phyloP scores from a whole-genome alignment of 1,140 invertebrate species.

The Lepidurus couesii region DNA sequence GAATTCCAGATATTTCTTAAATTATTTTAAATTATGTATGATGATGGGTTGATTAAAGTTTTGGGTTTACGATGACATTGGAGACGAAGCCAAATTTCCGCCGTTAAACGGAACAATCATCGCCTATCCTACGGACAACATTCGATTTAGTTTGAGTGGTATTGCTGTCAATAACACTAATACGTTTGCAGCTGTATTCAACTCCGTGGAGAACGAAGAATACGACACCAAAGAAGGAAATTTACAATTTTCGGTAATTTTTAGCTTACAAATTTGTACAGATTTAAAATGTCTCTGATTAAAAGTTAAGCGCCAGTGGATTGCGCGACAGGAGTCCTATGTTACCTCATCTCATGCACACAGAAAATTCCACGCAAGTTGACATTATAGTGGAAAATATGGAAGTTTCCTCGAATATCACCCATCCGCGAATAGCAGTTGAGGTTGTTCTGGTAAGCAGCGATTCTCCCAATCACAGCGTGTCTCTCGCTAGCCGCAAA shows the following conservation, averaged over 20 bases:
- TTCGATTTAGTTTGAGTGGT: conserved; percentile 43
- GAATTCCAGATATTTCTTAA: conserved; percentile 30
- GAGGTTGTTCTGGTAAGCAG: conserved; percentile 51
- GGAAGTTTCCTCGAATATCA: conserved; percentile 46
- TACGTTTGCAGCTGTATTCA: conserved; percentile 46
- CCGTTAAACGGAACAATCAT: conserved; percentile 39
- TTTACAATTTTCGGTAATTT: conserved; percentile 33
- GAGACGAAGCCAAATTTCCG: conserved; percentile 41
- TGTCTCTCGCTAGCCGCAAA: conserved; percentile 49
- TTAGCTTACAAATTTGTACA: conserved; percentile 24
- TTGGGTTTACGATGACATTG: conserved; percentile 51
- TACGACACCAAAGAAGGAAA: conserved; percentile 19
- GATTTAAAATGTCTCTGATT: conserved; percentile 36
- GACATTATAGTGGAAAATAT: conserved; percentile 56
- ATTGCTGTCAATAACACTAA: conserved; percentile 42
- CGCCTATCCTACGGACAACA: conserved; percentile 43
- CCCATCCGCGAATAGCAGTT: conserved; percentile 54
- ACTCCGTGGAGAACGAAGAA: conserved; percentile 40
- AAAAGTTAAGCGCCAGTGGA: conserved; percentile 52
- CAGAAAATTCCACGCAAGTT: conserved; percentile 56
- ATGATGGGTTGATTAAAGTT: conserved; percentile 44
- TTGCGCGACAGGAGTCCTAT: conserved; percentile 48
- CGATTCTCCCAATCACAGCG: conserved; percentile 41
- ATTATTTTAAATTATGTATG: conserved; percentile 26
- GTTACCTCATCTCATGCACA: conserved; percentile 57